Conservation (phyloP, 2,888 invertebrate genomes). For the Resseliella maxima region DNA sequence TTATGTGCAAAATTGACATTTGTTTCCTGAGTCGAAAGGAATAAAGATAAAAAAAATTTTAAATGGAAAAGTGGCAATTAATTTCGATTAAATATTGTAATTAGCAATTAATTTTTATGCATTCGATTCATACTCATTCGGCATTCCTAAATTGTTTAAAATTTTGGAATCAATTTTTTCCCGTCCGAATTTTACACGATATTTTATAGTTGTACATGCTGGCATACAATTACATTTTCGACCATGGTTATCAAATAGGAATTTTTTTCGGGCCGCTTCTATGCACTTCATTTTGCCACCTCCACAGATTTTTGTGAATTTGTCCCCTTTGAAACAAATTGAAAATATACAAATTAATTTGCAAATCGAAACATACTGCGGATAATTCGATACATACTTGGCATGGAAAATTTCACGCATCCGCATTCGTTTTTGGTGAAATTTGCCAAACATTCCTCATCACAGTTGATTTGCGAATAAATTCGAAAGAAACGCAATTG, state of each 20-base stretch:
- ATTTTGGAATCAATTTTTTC: no score
- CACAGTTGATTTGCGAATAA: slow-evolving; percentile 79
- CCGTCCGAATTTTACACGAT: no score
- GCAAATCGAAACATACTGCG: neutral
- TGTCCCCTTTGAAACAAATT: slow-evolving; percentile 64
- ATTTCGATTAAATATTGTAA: no score
- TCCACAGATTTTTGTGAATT: slow-evolving; percentile 66
- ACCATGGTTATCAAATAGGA: no score
- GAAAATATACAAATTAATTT: neutral
- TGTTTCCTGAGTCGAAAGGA: no score
- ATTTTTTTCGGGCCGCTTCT: slow-evolving; percentile 65
- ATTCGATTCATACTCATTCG: no score
- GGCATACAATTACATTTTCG: slow-evolving; percentile 72
- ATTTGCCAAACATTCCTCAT: slow-evolving; percentile 78
- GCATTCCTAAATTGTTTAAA: no score
- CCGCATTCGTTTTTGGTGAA: slow-evolving; percentile 73
- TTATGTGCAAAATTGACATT: no score
- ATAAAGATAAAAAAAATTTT: no score
- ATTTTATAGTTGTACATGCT: slow-evolving; percentile 54
- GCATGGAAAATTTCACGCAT: slow-evolving; percentile 80
- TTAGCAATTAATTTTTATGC: no score
- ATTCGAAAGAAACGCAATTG: slow-evolving; percentile 72
- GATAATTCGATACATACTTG: slow-evolving; percentile 63
- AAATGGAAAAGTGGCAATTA: no score
- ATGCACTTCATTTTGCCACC: slow-evolving; percentile 64